These are phyloP conservation scores for Caenorhabditis sp. DNA, from an alignment of 2,888 invertebrate genomes.

Conservation along the genomic window DNA sequence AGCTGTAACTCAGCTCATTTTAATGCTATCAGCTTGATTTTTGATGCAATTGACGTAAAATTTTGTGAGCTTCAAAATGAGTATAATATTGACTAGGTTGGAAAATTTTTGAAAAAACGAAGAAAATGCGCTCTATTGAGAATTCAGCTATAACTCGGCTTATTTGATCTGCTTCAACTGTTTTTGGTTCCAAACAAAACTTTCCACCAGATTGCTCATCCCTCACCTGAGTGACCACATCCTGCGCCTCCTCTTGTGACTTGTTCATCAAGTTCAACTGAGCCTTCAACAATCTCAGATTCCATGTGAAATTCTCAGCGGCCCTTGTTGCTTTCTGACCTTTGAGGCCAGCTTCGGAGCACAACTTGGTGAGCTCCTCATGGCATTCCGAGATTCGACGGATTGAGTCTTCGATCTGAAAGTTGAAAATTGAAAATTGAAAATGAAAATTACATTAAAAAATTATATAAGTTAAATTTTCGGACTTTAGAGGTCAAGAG, in stretches of 20 bases:
- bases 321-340: conserved; percentile 84
- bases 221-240: conserved; percentile 85
- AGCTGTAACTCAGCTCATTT: too few relatives aligned
- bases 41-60: too few relatives aligned
- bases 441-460: too few relatives aligned
- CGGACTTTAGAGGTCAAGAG: too few relatives aligned
- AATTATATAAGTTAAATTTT: too few relatives aligned
- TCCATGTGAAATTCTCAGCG: conserved; percentile 73
- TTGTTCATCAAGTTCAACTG: conserved; percentile 85
- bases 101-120: conserved; percentile 5
- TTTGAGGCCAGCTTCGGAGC: conserved; percentile 84
- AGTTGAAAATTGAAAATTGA: background rate
- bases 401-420: conserved; percentile 81
- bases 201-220: background rate
- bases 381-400: conserved; percentile 84
- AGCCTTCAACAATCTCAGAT: conserved; percentile 84
- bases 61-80: too few relatives aligned
- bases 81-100: too few relatives aligned
- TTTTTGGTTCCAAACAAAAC: too few relatives aligned
- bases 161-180: background rate
- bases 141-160: too few relatives aligned
- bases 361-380: conserved; percentile 84
- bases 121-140: conserved; percentile 66
- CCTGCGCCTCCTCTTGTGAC: conserved; percentile 85
- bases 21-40: too few relatives aligned